Percentiles rank a stretch among this genome's conserved stretches.
These are phyloP conservation scores for Bugula neritina DNA, from an alignment of 2,888 invertebrate species.

Conservation along the genomic window DNA sequence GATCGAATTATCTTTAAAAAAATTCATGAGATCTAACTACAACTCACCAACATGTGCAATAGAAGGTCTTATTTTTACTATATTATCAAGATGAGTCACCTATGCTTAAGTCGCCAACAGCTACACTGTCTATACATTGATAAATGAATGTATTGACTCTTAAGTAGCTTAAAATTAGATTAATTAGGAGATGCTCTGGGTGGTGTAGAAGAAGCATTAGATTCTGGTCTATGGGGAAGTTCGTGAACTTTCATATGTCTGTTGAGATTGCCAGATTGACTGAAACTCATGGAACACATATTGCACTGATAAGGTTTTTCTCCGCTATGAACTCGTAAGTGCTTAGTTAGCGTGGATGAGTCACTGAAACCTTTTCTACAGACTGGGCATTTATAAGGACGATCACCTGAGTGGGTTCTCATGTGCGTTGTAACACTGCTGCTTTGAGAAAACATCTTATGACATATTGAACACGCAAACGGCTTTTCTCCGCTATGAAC, in stretches of 20 bases:
- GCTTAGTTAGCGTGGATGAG: conserved; percentile 95
- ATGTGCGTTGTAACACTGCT: conserved; percentile 95
- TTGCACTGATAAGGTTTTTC: conserved; percentile 95
- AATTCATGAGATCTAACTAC: no score
- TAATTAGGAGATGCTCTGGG: not conserved
- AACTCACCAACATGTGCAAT: no score
- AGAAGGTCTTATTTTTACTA: no score
- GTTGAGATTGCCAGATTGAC: conserved; percentile 96
- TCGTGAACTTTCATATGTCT: conserved; percentile 94
- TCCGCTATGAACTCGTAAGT: conserved; percentile 75
- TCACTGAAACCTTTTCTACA: conserved; percentile 99
- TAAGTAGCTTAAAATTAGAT: no score
- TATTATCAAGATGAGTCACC: no score
- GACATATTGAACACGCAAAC: conserved; percentile 93
- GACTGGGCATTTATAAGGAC: conserved; percentile 87
- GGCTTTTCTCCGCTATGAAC: conserved; percentile 98
- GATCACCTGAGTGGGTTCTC: conserved; percentile 99
- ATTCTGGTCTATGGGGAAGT: not conserved
- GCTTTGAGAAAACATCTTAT: conserved; percentile 89
- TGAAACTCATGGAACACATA: conserved; percentile 87
- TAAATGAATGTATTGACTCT: no score
- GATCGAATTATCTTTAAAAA: no score
- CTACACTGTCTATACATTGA: no score
- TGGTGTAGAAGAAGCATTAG: not conserved
- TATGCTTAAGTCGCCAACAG: no score